Conservation (phyloP, 2,113 vertebrate genomes). For the Sialia sialis region DNA sequence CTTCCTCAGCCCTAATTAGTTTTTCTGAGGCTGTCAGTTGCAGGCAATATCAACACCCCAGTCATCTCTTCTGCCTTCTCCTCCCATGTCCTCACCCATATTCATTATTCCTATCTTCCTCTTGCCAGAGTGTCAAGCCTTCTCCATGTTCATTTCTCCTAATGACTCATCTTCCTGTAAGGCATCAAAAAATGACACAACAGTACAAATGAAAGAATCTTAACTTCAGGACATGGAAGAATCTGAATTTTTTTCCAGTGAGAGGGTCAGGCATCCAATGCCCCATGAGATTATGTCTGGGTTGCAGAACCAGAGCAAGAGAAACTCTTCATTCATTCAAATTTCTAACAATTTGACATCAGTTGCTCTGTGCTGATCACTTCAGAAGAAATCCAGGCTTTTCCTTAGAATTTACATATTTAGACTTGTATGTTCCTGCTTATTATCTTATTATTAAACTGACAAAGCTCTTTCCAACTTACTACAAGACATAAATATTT, state of each 20-base stretch:
- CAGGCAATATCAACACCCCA: neutral
- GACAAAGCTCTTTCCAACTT: neutral
- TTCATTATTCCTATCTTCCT: neutral
- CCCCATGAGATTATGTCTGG: neutral
- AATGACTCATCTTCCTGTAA: neutral
- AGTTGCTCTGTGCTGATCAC: neutral
- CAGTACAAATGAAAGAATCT: neutral
- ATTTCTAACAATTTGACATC: neutral
- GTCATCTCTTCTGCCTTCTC: neutral
- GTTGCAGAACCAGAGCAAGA: neutral
- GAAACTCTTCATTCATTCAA: neutral
- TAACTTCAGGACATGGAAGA: neutral
- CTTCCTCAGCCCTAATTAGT: constrained; percentile 10
- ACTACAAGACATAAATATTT: neutral
- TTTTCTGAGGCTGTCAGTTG: neutral
- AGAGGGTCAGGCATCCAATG: neutral
- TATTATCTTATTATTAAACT: neutral
- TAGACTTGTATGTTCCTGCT: neutral
- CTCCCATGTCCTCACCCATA: neutral
- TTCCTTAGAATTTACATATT: neutral
- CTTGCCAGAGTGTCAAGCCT: neutral
- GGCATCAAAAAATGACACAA: neutral
- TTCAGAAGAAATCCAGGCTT: neutral
- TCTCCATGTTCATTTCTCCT: neutral
- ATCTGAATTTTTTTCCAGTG: neutral